Percentiles rank a stretch among this genome's conserved stretches.
These are phyloP conservation scores for Megalopta genalis DNA, from an alignment of 1,140 invertebrate genomes.

Conservation along the genomic window DNA sequence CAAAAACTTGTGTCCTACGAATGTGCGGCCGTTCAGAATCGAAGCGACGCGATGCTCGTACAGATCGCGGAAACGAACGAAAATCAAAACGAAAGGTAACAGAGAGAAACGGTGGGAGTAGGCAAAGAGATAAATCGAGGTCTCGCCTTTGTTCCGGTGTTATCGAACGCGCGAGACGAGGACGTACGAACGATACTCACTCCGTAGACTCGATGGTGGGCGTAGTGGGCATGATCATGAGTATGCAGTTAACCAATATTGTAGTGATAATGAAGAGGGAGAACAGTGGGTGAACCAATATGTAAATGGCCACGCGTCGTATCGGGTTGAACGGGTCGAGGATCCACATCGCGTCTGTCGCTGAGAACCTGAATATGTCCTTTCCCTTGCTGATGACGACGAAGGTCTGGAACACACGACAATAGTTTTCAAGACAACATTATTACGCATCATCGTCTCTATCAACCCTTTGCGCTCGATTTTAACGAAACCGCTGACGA, in stretches of 20 bases:
- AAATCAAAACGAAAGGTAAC: no score
- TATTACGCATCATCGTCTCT: no score
- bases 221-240: conserved; percentile 98
- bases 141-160: conserved; percentile 1
- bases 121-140: conserved; percentile 12
- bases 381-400: conserved; percentile 98
- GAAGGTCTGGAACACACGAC: conserved; percentile 88
- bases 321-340: conserved; percentile 98
- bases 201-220: conserved; percentile 97
- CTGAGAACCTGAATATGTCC: conserved; percentile 99
- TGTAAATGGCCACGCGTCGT: conserved; percentile 97
- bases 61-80: background rate
- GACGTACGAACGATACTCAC: conserved; percentile 85
- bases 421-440: background rate
- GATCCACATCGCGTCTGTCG: conserved; percentile 96
- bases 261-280: conserved; percentile 98
- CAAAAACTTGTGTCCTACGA: no score
- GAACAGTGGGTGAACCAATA: conserved; percentile 98
- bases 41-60: background rate
- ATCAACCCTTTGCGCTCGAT: no score
- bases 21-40: no score
- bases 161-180: conserved; percentile 6
- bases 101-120: background rate
- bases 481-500: no score
- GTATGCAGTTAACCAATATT: conserved; percentile 98